phyloP scores from a whole-genome alignment of 2,113 vertebrate species.

The Lathamus discolor region DNA sequence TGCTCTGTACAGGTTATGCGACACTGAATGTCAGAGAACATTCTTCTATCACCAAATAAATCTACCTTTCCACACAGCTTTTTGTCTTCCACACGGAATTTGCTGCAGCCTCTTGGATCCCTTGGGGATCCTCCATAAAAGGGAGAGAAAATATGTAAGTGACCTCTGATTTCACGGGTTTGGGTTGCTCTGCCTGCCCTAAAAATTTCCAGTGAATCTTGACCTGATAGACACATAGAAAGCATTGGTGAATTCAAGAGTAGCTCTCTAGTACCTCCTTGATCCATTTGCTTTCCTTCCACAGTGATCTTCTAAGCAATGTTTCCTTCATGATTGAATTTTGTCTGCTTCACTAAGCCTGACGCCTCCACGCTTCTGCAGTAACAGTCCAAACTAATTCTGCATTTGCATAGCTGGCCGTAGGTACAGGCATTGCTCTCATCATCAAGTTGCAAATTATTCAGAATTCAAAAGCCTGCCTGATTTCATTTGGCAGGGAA shows the following conservation, averaged over 20 bases:
- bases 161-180: not conserved
- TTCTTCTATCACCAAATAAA: not conserved
- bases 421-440: not conserved
- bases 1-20: not conserved
- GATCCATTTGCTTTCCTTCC: not conserved
- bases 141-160: not conserved
- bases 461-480: not conserved
- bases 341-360: not conserved
- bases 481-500: not conserved
- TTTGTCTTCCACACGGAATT: not conserved
- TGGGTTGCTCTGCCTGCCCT: not conserved
- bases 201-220: not conserved
- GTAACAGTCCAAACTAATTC: not conserved
- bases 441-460: not conserved
- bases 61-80: not conserved
- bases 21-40: not conserved
- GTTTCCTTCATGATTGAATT: not conserved
- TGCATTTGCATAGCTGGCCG: not conserved
- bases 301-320: rapidly evolving
- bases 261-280: not conserved
- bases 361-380: not conserved
- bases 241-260: not conserved
- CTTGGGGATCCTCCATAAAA: not conserved
- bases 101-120: not conserved
- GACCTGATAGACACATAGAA: not conserved